phyloP scores from a whole-genome alignment of 1,140 invertebrate species.

The Aphidius gifuensis region DNA sequence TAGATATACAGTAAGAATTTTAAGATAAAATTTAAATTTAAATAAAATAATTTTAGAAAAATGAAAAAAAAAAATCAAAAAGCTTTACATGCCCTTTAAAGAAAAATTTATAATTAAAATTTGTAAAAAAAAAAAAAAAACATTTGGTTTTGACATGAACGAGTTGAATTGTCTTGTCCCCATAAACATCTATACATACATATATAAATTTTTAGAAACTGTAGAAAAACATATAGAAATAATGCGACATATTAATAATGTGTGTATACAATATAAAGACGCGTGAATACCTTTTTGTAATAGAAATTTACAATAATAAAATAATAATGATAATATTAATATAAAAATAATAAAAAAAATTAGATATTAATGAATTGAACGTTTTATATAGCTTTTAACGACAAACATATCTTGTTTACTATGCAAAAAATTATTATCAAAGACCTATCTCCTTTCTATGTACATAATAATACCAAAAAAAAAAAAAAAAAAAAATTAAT shows the following conservation, averaged over 20 bases:
- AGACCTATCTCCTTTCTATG: slow-evolving; percentile 51
- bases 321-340: slow-evolving; percentile 29
- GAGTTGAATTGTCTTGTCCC: too few species aligned
- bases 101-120: too few species aligned
- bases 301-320: slow-evolving; percentile 25
- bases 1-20: too few species aligned
- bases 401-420: slow-evolving; percentile 36
- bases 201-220: slow-evolving; percentile 8
- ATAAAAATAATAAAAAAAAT: slow-evolving; percentile 29
- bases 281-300: slow-evolving; percentile 17
- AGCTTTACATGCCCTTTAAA: too few species aligned
- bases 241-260: slow-evolving; percentile 38
- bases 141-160: too few species aligned
- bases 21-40: too few species aligned
- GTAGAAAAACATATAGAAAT: slow-evolving; percentile 31
- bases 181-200: slow-evolving; percentile 16
- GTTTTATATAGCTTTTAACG: slow-evolving; percentile 52
- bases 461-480: slow-evolving; percentile 44
- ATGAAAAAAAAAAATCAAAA: too few species aligned
- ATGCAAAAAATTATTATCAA: slow-evolving; percentile 33
- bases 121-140: too few species aligned
- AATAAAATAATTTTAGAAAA: too few species aligned
- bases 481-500: slow-evolving; percentile 16
- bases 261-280: slow-evolving; percentile 32
- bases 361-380: slow-evolving; percentile 31